phyloP scores from a whole-genome alignment of 2,113 vertebrate species.

The Indri indri region DNA sequence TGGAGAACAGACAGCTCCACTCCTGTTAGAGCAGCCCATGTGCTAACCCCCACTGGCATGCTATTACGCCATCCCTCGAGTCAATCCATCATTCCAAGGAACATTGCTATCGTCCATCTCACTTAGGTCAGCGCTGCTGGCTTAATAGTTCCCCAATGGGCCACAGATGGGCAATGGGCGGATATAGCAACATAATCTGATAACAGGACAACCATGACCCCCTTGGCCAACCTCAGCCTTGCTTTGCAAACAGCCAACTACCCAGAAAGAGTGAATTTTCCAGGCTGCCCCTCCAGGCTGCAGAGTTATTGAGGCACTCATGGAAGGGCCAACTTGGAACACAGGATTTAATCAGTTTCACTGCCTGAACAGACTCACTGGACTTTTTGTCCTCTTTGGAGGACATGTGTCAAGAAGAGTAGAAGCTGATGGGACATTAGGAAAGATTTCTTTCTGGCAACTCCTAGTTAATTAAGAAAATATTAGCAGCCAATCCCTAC shows the following conservation, averaged over 20 bases:
- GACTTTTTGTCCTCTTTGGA: not conserved
- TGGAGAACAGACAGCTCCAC: not conserved
- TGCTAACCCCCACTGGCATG: not conserved
- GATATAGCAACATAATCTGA: conserved; percentile 35
- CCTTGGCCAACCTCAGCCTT: conserved; percentile 1
- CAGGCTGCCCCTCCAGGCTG: not conserved
- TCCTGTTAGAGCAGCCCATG: not conserved
- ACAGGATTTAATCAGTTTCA: not conserved
- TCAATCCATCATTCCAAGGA: not conserved
- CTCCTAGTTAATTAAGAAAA: not conserved
- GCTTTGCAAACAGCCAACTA: not conserved
- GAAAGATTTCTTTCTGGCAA: not conserved
- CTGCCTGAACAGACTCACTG: not conserved
- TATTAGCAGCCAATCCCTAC: not conserved
- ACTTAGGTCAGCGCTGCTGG: conserved; percentile 26
- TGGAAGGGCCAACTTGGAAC: not conserved
- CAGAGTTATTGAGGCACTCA: not conserved
- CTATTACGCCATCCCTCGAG: not conserved
- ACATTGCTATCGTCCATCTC: conserved; percentile 44
- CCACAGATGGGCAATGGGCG: conserved; percentile 24
- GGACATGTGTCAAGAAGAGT: not conserved
- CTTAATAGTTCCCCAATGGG: conserved; percentile 36
- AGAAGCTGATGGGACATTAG: not conserved
- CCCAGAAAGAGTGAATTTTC: not conserved
- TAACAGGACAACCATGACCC: conserved; percentile 12